These are phyloP conservation scores for Priapulus caudatus DNA, from an alignment of 2,888 invertebrate genomes.

Conservation along the genomic window DNA sequence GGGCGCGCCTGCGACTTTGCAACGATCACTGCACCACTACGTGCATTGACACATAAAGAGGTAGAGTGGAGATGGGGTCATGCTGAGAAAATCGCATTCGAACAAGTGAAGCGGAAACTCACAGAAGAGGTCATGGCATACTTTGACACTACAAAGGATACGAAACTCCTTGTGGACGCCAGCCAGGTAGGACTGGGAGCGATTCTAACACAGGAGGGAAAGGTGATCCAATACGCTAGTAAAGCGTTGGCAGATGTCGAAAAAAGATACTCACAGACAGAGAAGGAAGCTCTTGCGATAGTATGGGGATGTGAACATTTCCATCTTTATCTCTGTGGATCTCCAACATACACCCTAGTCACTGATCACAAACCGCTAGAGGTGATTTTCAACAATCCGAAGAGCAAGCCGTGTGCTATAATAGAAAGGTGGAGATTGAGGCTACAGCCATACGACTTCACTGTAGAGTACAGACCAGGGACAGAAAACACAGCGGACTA, in stretches of 20 bases:
- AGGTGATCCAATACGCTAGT: slow-evolving; percentile 14
- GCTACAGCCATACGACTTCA: slow-evolving; percentile 22
- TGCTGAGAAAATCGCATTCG: too few species aligned
- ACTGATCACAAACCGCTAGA: too few species aligned
- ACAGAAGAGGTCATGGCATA: slow-evolving; percentile 13
- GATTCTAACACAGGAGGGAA: slow-evolving; percentile 5
- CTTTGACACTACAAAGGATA: slow-evolving; percentile 15
- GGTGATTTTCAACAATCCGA: too few species aligned
- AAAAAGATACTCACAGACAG: slow-evolving; percentile 22
- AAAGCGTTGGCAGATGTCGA: slow-evolving; percentile 14
- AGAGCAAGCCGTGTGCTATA: slow-evolving; percentile 23
- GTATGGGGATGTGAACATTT: too few species aligned
- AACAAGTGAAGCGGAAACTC: slow-evolving; percentile 14
- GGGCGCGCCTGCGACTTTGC: too few species aligned
- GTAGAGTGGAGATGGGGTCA: slow-evolving; percentile 18
- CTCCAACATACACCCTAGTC: too few species aligned
- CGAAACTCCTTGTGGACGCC: too few species aligned
- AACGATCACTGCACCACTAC: slow-evolving; percentile 19
- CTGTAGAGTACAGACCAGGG: slow-evolving; percentile 20
- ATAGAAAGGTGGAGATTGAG: slow-evolving; percentile 24
- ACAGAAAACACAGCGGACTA: slow-evolving; percentile 25
- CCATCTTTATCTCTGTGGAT: too few species aligned
- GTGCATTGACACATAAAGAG: slow-evolving; percentile 19
- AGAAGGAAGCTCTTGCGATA: slow-evolving; percentile 24
- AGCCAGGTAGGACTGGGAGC: too few species aligned